Conservation (phyloP, 2,113 vertebrate genomes). For the Brachypteracias leptosomus region DNA sequence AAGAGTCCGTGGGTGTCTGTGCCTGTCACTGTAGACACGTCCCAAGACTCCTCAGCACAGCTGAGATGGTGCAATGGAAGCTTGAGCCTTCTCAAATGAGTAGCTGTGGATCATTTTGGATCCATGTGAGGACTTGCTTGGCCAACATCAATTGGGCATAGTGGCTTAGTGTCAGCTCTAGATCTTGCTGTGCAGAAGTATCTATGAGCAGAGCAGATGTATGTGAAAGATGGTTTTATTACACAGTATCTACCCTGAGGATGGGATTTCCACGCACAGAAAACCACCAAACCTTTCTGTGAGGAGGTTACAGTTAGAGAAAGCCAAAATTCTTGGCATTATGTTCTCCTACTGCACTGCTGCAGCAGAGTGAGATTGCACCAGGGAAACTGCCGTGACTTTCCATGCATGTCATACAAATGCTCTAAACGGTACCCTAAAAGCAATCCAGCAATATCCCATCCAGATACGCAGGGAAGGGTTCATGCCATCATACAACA, state of each 20-base stretch:
- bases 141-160: too few relatives aligned
- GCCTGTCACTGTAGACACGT: background rate
- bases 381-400: background rate
- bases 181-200: background rate
- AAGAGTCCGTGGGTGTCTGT: background rate
- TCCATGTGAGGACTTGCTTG: background rate
- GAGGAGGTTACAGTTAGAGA: background rate
- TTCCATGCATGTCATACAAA: rapidly evolving
- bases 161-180: background rate
- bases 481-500: background rate
- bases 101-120: background rate
- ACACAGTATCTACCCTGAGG: background rate
- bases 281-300: background rate
- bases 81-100: background rate
- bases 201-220: background rate
- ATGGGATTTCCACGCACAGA: background rate
- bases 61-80: background rate
- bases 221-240: background rate
- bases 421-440: background rate
- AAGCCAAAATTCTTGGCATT: background rate
- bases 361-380: background rate
- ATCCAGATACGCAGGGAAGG: background rate
- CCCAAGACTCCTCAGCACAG: background rate
- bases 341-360: rapidly evolving
- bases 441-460: background rate